A percentile compares a stretch with the other conserved stretches of the same genome.
These are phyloP conservation scores for Thyatira batis DNA, from an alignment of 2,888 invertebrate genomes.

Conservation along the genomic window DNA sequence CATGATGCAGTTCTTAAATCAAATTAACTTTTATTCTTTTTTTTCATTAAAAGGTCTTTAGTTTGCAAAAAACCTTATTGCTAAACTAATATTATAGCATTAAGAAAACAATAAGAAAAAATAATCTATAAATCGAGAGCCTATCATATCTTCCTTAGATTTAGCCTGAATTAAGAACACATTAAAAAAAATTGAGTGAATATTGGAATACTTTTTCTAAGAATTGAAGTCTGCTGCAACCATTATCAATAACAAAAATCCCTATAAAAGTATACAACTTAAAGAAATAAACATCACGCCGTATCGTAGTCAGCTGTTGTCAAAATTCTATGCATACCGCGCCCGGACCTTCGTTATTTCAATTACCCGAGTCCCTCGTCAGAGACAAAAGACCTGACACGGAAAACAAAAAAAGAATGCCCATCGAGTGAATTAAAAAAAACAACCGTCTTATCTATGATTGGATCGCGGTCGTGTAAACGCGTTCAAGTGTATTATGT, in stretches of 20 bases:
- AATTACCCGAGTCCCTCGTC: constrained; percentile 78
- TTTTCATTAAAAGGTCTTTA: too few relatives aligned
- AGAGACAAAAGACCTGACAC: constrained; percentile 80
- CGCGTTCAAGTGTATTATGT: constrained; percentile 74
- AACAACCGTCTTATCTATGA: constrained; percentile 76
- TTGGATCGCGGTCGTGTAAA: constrained; percentile 80
- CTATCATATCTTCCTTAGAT: too few relatives aligned
- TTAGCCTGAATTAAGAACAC: too few relatives aligned
- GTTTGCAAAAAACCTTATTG: too few relatives aligned
- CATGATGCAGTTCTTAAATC: constrained; percentile 4
- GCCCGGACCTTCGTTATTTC: constrained; percentile 77
- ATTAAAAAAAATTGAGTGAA: too few relatives aligned
- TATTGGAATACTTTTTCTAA: too few relatives aligned
- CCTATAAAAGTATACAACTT: background rate
- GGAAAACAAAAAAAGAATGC: constrained; percentile 55
- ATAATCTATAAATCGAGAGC: too few relatives aligned
- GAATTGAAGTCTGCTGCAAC: too few relatives aligned
- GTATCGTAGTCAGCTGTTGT: constrained; percentile 70
- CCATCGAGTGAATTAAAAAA: constrained; percentile 57
- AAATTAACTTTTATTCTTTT: background rate
- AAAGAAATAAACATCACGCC: constrained; percentile 22
- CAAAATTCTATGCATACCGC: constrained; percentile 76
- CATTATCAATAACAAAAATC: background rate
- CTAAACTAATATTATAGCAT: too few relatives aligned
- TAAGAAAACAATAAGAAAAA: too few relatives aligned